phyloP scores from a whole-genome alignment of 2,797 vertebrate species.

The Sebastolobus alascanus region DNA sequence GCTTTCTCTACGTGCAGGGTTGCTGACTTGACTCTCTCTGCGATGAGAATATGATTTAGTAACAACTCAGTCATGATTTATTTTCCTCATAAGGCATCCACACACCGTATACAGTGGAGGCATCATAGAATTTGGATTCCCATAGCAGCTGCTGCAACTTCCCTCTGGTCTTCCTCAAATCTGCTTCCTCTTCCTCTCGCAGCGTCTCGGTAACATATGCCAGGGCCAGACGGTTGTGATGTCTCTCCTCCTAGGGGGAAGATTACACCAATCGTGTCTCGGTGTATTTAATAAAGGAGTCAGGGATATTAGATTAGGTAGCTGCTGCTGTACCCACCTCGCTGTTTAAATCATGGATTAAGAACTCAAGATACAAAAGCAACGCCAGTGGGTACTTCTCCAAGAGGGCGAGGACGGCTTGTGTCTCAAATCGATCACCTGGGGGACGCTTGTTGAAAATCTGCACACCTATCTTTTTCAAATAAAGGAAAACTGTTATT shows the following conservation, averaged over 20 bases:
- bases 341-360: slow-evolving; percentile 73
- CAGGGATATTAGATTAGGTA: slow-evolving; percentile 24
- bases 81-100: background rate
- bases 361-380: slow-evolving; percentile 78
- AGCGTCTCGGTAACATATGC: slow-evolving; percentile 70
- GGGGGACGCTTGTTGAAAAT: slow-evolving; percentile 75
- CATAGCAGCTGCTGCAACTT: slow-evolving; percentile 81
- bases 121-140: slow-evolving; percentile 75
- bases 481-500: slow-evolving; percentile 31
- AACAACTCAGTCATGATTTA: background rate
- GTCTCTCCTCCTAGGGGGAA: slow-evolving; percentile 72
- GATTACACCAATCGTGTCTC: slow-evolving; percentile 41
- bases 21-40: slow-evolving; percentile 75
- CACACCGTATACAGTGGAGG: slow-evolving; percentile 67
- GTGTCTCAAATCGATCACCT: slow-evolving; percentile 53
- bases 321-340: slow-evolving; percentile 66
- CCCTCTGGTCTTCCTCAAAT: slow-evolving; percentile 55
- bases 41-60: slow-evolving; percentile 6
- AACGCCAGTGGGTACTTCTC: slow-evolving; percentile 69
- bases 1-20: slow-evolving; percentile 74
- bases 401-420: slow-evolving; percentile 70
- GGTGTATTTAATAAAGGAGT: slow-evolving; percentile 44
- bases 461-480: slow-evolving; percentile 74
- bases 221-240: slow-evolving; percentile 78
- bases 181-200: slow-evolving; percentile 46